Base-by-base conservation (phyloP, 1,140 invertebrate genomes). In the Atta colombica region DNA sequence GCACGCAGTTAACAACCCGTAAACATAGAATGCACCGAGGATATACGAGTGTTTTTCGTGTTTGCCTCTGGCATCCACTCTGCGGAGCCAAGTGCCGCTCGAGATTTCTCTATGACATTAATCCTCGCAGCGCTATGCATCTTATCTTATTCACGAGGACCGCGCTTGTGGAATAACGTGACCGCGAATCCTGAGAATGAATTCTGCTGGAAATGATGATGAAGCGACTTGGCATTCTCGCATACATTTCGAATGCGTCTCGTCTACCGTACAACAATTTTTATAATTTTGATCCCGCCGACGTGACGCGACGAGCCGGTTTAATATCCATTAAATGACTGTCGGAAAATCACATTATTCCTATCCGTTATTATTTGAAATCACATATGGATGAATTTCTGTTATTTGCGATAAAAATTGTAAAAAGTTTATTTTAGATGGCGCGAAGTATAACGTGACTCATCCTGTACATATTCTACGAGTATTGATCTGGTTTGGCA, bases 1-100 rank as follows among this genome's bases (percentile, higher is more conserved):
- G 90, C 89, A 89, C 89, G 90, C 88, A 91, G 90, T 91, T 91
- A 91, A 91, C 90, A 91, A 87, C 85, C 89, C 89, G 90, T 91
- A 91, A 91, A 91, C 89, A 91, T 78, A 89, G 90, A 91, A 91
- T 91, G 90, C 88, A 89, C 90, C 87, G 87, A 80, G 90, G 85
- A 91, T 91, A 89, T 87, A 91, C 89, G 89, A 87, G 85, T 89
- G 89, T 91, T 91, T 91, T 91, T 91, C 89, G 89, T 90, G 77
- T 78, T 66, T 82, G 87, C 87, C 87, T 90, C 89, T 88, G 89
- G 89, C 89, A 90, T 91, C 72, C 82, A 82, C 89, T 87, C 35
- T 35, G n/a, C 80, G 66, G 66, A 68, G 81, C 71, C 69, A 86
- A 85, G 75, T 74, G 71, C 75, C 81, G 89, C 89, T 91, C 87